phyloP scores from a whole-genome alignment of 2,797 vertebrate species.

The Pygocentrus nattereri region DNA sequence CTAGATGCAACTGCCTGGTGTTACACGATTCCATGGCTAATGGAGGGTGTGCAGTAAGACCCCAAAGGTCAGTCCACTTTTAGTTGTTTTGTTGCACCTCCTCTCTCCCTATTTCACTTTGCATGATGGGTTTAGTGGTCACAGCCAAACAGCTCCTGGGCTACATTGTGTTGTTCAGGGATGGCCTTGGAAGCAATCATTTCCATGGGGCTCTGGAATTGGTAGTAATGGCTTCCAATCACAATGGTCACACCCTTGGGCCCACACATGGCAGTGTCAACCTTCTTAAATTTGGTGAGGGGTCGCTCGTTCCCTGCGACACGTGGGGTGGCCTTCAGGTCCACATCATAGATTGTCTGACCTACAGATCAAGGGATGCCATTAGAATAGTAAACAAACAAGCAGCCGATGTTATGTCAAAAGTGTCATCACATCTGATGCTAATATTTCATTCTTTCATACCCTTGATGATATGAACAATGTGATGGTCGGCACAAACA shows the following conservation, averaged over 20 bases:
- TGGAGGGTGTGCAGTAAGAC: neutral
- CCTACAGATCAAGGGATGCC: constrained; percentile 57
- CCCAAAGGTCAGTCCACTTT: neutral
- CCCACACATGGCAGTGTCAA: constrained; percentile 70
- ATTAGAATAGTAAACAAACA: constrained; percentile 6
- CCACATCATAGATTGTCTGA: constrained; percentile 64
- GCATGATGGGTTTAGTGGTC: constrained; percentile 65
- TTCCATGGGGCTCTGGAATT: constrained; percentile 15
- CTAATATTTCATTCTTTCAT: constrained; percentile 9
- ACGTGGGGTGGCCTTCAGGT: constrained; percentile 61
- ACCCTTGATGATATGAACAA: constrained; percentile 83
- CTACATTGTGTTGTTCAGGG: constrained; percentile 60
- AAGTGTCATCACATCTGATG: neutral
- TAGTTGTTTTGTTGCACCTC: neutral
- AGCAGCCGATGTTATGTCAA: neutral
- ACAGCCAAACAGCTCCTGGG: constrained; percentile 71
- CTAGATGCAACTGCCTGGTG: neutral
- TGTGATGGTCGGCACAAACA: constrained; percentile 70
- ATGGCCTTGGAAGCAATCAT: constrained; percentile 22
- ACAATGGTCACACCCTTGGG: constrained; percentile 62
- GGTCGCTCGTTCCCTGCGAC: constrained; percentile 18
- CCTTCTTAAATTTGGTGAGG: constrained; percentile 43
- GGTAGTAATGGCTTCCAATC: constrained; percentile 69
- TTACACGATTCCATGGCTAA: constrained; percentile 16
- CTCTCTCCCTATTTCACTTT: constrained; percentile 15